Evolutionary conservation across 1,140 invertebrate species (phyloP), one percentile per base, ranked within the genome.

Genomic region (Callitettix versicolor): DNA sequence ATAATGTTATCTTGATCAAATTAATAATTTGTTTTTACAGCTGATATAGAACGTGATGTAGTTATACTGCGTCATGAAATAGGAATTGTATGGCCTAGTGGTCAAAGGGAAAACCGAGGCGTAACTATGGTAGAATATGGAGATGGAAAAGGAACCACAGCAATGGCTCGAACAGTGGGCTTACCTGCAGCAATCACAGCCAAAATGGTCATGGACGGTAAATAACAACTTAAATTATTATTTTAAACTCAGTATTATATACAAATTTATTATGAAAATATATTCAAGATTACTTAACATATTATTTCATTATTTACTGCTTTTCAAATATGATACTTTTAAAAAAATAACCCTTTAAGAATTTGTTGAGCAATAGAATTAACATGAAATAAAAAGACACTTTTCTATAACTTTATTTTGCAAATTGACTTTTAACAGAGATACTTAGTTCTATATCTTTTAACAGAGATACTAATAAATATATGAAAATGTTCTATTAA

Each of bases 151-250:
- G 86, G 89, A 14, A 89, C 91, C 66, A 96, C 94, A 0, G 97
- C 96, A 4, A 99, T 99, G 97, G 91, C 95, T 1, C 84, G 90
- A 64, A 96, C 93, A 15, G 97, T 99, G 5, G 95, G 96, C 3
- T 86, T 95, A 64, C 95, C 96, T 0, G 84, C 91, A 4, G 96
- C 91, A 5, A 98, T 99, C 63, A 91, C 95, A 4, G 82, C 91
- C 0, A 94, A 96, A 71, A 99, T 99, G 96, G 80, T 99, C 24
- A 73, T 98, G 4, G 91, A 96, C 72, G 94, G 89, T 91, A 73
- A 73, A 62, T 62, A 17, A 6, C 36, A 40, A 17, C 12, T 46
- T 2, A 3, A 20, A 12, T 12, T 22, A 9, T 15, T 15, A 20
- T 15, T 20, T 15, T n/a, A 43, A 6, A 9, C 7, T n/a, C 15